Base-by-base conservation (phyloP, 1,140 invertebrate genomes). In the Brachionus rubens region DNA sequence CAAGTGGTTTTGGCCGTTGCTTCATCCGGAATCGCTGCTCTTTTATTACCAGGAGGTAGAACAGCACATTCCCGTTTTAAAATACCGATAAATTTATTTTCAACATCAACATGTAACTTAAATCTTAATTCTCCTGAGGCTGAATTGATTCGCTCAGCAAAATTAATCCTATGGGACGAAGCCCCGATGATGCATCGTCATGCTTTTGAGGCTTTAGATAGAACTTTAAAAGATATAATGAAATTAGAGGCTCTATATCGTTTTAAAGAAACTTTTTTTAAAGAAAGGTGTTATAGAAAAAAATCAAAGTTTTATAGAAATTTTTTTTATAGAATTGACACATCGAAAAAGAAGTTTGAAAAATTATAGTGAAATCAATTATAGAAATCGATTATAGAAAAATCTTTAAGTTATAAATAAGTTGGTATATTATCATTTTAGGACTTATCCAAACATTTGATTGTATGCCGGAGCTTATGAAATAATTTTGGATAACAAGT, bases 1-100 rank as follows among this genome's bases (percentile, higher is more conserved):
- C 41, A 65, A 82, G 47, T 83, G 75, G 82, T 83, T 33, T 48
- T 87, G 9, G 84, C 85, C 4, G 78, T 87, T 43, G 86, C 87
- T 68, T 87, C 83, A 50, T 87, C 86, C 26, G 86, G 86, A 68
- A 87, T 88, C 59, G 87, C 87, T 28, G 85, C 86, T 33, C 87
- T 84, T 48, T 80, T 87, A 28, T 76, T 88, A 59, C 70, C 80
- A 56, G 82, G 83, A 78, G 87, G 87, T 26, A 77, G 82, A 80
- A 88, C 86, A 40, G 83, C 83, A 56, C 86, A 88, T 83, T 86
- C 82, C 4, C 80, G 82, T 52, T 84, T 88, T 26, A 87, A 86
- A 79, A 76, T 87, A 19, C 81, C 84, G 40, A 76, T 86, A 10
- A 62, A 79, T 48, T 1, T 78, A 16, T 82, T 21, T 72, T 79